Percentiles rank a stretch among this genome's conserved stretches.
phyloP scores from a whole-genome alignment of 2,797 vertebrate genomes.

The Triplophysa bombifrons region DNA sequence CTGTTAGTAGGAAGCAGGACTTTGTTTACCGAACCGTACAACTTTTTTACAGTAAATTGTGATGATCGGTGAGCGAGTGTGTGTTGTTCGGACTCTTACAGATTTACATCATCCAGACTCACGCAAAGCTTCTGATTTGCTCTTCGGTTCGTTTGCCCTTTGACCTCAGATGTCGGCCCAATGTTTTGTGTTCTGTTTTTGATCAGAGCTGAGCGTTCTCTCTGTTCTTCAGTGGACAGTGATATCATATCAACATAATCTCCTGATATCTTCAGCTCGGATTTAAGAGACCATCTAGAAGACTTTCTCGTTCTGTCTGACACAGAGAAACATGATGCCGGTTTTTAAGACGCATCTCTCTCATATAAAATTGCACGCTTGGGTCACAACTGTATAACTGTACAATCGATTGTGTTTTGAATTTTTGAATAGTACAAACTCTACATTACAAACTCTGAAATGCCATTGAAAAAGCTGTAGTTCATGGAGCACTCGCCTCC shows the following conservation, averaged over 20 bases:
- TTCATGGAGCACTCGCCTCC: conserved; percentile 39
- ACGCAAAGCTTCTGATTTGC: neutral
- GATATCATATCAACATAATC: neutral
- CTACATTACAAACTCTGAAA: neutral
- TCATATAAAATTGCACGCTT: too few species aligned
- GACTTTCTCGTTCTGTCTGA: neutral
- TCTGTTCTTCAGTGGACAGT: neutral
- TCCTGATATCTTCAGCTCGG: neutral
- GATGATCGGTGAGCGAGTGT: too few species aligned
- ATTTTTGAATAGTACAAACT: too few species aligned
- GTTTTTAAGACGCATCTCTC: too few species aligned
- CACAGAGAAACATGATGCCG: too few species aligned
- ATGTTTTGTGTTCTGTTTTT: neutral
- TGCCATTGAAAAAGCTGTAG: neutral
- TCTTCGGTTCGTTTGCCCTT: conserved; percentile 29
- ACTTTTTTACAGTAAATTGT: too few species aligned
- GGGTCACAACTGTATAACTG: too few species aligned
- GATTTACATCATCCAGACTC: neutral
- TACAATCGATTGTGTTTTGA: too few species aligned
- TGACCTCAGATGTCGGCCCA: neutral
- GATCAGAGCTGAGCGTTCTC: neutral
- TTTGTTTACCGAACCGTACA: too few species aligned
- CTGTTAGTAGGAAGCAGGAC: too few species aligned
- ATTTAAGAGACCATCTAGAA: neutral
- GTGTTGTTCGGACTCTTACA: too few species aligned